Percentiles rank a stretch among this genome's conserved stretches.
These are phyloP conservation scores for Lasius platythorax DNA, from an alignment of 2,888 invertebrate genomes.

Conservation along the genomic window DNA sequence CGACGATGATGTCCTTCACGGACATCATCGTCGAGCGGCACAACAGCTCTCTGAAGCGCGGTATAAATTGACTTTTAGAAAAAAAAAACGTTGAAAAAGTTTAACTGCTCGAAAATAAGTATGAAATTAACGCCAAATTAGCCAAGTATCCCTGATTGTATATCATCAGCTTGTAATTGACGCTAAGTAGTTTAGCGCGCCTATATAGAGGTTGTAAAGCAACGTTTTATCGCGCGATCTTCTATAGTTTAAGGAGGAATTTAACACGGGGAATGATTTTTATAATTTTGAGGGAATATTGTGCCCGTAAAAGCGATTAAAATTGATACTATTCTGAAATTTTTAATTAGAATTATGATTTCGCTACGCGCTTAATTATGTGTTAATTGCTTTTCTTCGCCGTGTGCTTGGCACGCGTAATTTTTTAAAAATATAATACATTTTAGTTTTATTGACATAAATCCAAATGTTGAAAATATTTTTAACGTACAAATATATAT, in stretches of 20 bases:
- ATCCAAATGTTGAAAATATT: no score
- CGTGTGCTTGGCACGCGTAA: background rate
- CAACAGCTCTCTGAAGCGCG: background rate
- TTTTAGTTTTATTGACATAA: no score
- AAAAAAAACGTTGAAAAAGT: background rate
- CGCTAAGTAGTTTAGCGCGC: background rate
- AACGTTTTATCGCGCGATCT: background rate
- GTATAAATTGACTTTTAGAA: conserved; percentile 40
- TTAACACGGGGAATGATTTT: background rate
- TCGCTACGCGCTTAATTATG: background rate
- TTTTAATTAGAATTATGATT: background rate
- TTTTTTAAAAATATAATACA: background rate
- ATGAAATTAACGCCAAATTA: background rate
- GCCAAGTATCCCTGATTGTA: background rate
- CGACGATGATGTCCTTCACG: background rate
- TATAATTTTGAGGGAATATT: background rate
- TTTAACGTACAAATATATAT: no score
- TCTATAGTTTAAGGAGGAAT: background rate
- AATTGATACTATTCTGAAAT: background rate
- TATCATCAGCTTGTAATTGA: background rate
- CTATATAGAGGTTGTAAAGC: background rate
- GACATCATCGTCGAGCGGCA: background rate
- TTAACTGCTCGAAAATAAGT: conserved; percentile 1
- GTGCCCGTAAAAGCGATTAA: background rate
- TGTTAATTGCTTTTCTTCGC: background rate